Evolutionary conservation across 2,113 vertebrate species (phyloP), one percentile per base, ranked within the genome.

Genomic region (Ctenodactylus gundi): DNA sequence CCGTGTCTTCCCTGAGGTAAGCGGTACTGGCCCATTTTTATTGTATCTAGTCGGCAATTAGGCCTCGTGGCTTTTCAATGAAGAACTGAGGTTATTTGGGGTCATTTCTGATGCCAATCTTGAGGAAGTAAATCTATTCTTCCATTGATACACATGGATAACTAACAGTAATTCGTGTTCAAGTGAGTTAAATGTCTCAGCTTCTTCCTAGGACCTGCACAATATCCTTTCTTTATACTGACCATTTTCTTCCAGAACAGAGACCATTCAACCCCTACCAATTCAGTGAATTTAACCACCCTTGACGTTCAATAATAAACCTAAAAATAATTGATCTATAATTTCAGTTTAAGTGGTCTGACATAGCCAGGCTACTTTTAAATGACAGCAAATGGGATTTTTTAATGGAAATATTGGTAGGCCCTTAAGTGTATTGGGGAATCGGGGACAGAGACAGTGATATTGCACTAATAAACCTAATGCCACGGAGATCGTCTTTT

Each of bases 251-350:
- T 96, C 73, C 51, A 77, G 81, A 92, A 77, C 72, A 70, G 93
- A 77, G 36, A 85, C 76, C 90, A 85, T 93, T 85, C 94, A 91
- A 93, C 41, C 90, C 92, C 90, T 94, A 95, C 96, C 81, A 95
- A 95, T 75, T 95, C 92, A 85, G 67, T 92, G 88, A 96, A 97
- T 96, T 95, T 97, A 97, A 97, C 82, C 94, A 97, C 46, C 95
- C 96, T 84, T 97, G 96, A 96, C 85, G 4, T 96, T 95, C 95
- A 97, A 96, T 97, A 96, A 97, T 96, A 97, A 97, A 97, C 95
- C 96, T 96, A 95, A 97, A 97, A 97, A 93, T 97, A 97, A 97
- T 96, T 97, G 96, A 97, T 97, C 96, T 97, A 97, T 97, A 97
- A 97, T 96, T 97, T 96, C 90, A 97, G 84, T 95, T 97, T 97